Evolutionary conservation across 2,797 vertebrate genomes (phyloP).

Genomic region (Enteromius argenteus): DNA sequence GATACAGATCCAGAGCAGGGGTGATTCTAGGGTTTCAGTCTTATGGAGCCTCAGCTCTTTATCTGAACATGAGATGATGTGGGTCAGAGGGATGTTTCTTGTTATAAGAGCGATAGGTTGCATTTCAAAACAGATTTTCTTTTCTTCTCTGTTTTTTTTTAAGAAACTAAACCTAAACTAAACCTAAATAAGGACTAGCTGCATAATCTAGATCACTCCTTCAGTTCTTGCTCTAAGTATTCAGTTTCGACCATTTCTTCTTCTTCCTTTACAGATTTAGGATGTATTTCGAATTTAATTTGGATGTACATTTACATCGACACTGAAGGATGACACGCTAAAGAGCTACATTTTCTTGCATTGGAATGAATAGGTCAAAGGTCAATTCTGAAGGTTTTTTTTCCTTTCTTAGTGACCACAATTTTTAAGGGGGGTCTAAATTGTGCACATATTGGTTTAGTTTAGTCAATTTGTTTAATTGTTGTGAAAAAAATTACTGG

Average conservation of each 20-base stretch:
- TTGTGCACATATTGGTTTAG: background rate
- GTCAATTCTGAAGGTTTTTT: background rate
- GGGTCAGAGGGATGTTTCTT: background rate
- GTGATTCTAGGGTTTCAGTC: constrained; percentile 1
- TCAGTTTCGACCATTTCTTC: background rate
- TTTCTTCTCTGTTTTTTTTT: background rate
- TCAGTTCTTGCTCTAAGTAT: background rate
- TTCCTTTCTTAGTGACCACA: background rate
- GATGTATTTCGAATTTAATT: background rate
- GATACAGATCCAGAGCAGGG: background rate
- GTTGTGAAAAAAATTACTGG: background rate
- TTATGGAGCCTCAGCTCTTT: background rate
- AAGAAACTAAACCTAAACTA: background rate
- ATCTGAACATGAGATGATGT: background rate
- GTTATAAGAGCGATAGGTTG: background rate
- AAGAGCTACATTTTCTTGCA: background rate
- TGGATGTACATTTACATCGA: background rate
- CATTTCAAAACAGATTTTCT: background rate
- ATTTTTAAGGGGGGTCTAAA: background rate
- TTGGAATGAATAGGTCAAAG: background rate
- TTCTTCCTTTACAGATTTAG: background rate
- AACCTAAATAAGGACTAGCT: background rate
- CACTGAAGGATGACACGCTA: background rate
- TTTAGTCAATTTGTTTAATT: background rate
- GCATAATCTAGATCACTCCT: background rate